Evolutionary conservation across 2,888 invertebrate species (phyloP).

Genomic region (Phymatocera aterrima): DNA sequence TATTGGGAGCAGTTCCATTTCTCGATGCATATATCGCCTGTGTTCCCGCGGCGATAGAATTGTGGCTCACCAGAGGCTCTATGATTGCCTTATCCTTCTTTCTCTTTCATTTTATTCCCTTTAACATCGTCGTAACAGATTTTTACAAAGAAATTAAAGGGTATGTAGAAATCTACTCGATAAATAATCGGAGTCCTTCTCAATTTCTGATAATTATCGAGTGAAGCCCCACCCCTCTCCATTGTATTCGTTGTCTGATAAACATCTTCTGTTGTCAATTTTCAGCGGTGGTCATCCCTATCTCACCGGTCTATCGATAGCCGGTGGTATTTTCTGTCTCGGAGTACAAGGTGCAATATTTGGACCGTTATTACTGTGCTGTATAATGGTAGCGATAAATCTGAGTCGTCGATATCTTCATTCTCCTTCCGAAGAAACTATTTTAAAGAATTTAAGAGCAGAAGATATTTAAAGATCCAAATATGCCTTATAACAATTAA

Average conservation of each 20-base stretch:
- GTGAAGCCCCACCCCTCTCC: background rate
- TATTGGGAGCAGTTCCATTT: constrained; percentile 97
- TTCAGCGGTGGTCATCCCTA: constrained; percentile 95
- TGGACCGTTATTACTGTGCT: constrained; percentile 96
- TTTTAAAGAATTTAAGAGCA: constrained; percentile 57
- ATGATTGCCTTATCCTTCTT: constrained; percentile 89
- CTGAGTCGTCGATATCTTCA: constrained; percentile 75
- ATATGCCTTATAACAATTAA: constrained; percentile 20
- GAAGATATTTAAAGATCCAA: background rate
- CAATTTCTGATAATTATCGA: background rate
- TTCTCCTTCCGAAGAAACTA: constrained; percentile 79
- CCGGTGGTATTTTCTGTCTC: constrained; percentile 98
- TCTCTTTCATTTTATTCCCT: constrained; percentile 91
- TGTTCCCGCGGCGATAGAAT: constrained; percentile 94
- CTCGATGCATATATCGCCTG: constrained; percentile 97
- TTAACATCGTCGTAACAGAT: constrained; percentile 94
- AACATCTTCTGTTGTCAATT: constrained; percentile 39
- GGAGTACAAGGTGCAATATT: constrained; percentile 98
- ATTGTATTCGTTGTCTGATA: background rate
- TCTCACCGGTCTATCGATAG: constrained; percentile 96
- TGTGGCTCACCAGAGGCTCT: constrained; percentile 94
- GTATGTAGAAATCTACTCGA: constrained; percentile 79
- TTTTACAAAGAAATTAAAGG: constrained; percentile 99
- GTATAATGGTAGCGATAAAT: constrained; percentile 94
- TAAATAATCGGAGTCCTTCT: background rate